These are phyloP conservation scores for Pedionomus torquatus DNA, from an alignment of 2,113 vertebrate genomes.

Conservation along the genomic window DNA sequence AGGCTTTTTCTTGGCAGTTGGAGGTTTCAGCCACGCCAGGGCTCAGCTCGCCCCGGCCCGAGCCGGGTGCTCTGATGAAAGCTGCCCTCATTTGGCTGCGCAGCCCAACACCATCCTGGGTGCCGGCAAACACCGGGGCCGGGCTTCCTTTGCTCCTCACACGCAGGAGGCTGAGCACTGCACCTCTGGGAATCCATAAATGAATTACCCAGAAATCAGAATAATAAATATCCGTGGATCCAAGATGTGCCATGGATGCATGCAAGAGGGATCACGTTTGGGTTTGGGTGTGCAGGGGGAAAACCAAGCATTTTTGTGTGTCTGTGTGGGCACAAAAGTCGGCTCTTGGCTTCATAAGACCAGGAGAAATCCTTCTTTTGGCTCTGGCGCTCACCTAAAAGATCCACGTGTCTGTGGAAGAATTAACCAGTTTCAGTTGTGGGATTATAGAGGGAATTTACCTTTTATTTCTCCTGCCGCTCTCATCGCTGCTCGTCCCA, in stretches of 20 bases:
- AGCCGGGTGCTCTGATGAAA: neutral
- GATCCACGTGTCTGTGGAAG: neutral
- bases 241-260: accelerated
- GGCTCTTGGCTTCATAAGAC: neutral
- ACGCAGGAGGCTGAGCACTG: neutral
- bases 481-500: neutral
- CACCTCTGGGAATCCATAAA: neutral
- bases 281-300: neutral
- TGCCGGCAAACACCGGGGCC: neutral
- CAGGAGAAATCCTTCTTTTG: neutral
- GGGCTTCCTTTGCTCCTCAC: neutral
- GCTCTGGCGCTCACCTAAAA: neutral
- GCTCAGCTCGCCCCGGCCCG: neutral
- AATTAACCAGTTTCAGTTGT: neutral
- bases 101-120: neutral
- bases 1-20: neutral
- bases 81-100: neutral
- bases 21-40: neutral
- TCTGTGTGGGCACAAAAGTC: neutral
- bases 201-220: neutral
- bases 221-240: accelerated
- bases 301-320: neutral
- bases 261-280: neutral
- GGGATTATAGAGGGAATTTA: slow-evolving; percentile 23
- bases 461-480: neutral